Evolutionary conservation across 2,888 invertebrate genomes (phyloP), one percentile per base, ranked within the genome.

Genomic region (Rambutsinella grinnellia): DNA sequence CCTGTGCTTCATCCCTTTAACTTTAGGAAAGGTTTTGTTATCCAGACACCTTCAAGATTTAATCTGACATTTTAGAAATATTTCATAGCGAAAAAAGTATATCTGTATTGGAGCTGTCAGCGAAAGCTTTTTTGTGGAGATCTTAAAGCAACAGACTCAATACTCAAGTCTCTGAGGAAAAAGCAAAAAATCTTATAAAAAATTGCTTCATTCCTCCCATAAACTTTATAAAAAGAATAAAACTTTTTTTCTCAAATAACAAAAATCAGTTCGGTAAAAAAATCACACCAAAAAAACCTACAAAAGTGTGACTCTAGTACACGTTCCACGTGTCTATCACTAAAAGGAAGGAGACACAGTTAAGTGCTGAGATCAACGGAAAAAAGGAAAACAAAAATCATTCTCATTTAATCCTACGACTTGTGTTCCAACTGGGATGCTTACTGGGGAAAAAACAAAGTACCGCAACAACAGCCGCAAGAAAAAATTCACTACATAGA

Each of bases 11-110:
- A n/a, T n/a, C n/a, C n/a, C n/a, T n/a, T n/a, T n/a, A n/a, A n/a
- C n/a, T n/a, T n/a, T n/a, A n/a, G n/a, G n/a, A 53, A 51, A 51
- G 21, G 26, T 49, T 65, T 72, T 62, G 28, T 63, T 63, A 60
- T 72, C 65, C 72, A 65, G 72, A 65, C 72, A 72, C 72, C 65
- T 72, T 72, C 72, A 72, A 72, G 72, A 72, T 72, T 72, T 72
- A 72, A 72, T 72, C 72, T 72, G 72, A 72, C 72, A 72, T 62
- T 71, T 71, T 63, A 60, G 65, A 72, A 72, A 72, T 72, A 72
- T 72, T 72, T 72, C 72, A 72, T 72, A 72, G 65, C 58, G 60
- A 72, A 58, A 65, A n/a, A n/a, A n/a, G n/a, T n/a, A n/a, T n/a
- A n/a, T n/a, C n/a, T n/a, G n/a, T n/a, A 65, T 72, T 65, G 58